Percentiles rank a stretch among this genome's conserved stretches.
These are phyloP conservation scores for Amphimallon solstitiale DNA, from an alignment of 2,888 invertebrate species.

Conservation along the genomic window DNA sequence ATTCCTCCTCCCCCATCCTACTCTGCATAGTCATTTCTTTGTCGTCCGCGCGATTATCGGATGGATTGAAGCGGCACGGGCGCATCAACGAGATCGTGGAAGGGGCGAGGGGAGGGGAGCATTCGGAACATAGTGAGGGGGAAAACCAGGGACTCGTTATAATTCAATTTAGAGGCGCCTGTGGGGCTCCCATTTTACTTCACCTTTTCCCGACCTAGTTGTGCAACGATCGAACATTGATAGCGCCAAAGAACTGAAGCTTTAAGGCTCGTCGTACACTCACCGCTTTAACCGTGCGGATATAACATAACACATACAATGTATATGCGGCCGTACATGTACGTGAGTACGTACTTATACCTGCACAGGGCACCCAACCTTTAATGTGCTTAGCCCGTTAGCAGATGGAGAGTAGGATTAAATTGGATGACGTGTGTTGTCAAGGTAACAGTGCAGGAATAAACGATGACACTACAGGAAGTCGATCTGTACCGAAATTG, in stretches of 20 bases:
- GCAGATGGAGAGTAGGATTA: conserved; percentile 45
- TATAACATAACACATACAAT: too few relatives aligned
- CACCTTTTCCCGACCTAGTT: conserved; percentile 33
- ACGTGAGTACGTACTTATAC: too few relatives aligned
- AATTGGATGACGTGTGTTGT: conserved; percentile 47
- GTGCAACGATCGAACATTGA: conserved; percentile 43
- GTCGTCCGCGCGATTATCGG: conserved; percentile 34
- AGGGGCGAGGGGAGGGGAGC: neutral
- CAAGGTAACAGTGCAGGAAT: conserved; percentile 48
- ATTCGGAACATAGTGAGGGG: too few relatives aligned
- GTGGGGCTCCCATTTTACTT: conserved; percentile 17
- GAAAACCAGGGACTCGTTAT: conserved; percentile 30
- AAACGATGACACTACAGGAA: conserved; percentile 34
- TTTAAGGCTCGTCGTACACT: too few relatives aligned
- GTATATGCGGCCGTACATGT: too few relatives aligned
- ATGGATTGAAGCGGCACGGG: neutral
- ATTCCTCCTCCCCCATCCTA: neutral
- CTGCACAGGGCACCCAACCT: conserved; percentile 4
- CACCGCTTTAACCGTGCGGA: too few relatives aligned
- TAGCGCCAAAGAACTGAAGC: conserved; percentile 29
- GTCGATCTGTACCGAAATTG: conserved; percentile 35
- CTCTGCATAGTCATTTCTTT: conserved; percentile 23
- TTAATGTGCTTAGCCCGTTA: conserved; percentile 48
- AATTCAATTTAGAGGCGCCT: conserved; percentile 37
- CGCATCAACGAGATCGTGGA: neutral